Percentiles rank a stretch among this genome's conserved stretches.
Evolutionary conservation across 2,888 invertebrate genomes (phyloP).

Genomic region (Rhabditoides inermis): DNA sequence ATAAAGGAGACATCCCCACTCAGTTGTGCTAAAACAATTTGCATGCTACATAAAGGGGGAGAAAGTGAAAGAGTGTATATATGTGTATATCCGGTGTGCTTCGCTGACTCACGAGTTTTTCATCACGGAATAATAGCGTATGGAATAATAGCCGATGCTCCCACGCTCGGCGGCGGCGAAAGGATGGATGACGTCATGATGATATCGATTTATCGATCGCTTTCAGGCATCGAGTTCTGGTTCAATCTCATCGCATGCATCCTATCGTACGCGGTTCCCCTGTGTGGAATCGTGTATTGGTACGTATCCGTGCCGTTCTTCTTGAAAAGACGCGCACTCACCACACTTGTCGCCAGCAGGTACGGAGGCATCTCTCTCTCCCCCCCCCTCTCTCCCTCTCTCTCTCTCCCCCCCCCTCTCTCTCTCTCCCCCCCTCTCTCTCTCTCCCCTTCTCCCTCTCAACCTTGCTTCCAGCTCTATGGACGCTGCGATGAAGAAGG

Average conservation of each 20-base stretch:
- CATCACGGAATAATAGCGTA: too few relatives aligned
- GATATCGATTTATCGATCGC: not conserved
- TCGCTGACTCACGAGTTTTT: too few relatives aligned
- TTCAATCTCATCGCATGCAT: slow-evolving; percentile 46
- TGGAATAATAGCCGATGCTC: too few relatives aligned
- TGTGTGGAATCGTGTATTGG: slow-evolving; percentile 50
- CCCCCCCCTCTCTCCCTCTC: not conserved
- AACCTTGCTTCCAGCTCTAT: slow-evolving; percentile 31
- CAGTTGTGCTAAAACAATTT: too few relatives aligned
- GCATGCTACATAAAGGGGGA: too few relatives aligned
- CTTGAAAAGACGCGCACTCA: slow-evolving; percentile 39
- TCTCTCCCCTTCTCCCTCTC: not conserved
- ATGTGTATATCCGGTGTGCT: too few relatives aligned
- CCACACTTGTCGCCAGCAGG: slow-evolving; percentile 35
- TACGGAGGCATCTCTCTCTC: too few relatives aligned
- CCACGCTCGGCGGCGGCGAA: too few relatives aligned
- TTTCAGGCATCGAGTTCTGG: slow-evolving; percentile 42
- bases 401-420: not conserved
- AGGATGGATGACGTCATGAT: too few relatives aligned
- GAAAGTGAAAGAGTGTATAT: too few relatives aligned
- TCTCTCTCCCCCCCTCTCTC: not conserved
- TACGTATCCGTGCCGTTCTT: slow-evolving; percentile 51
- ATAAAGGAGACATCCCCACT: too few relatives aligned
- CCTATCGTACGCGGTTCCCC: slow-evolving; percentile 42
- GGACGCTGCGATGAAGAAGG: slow-evolving; percentile 46